Evolutionary conservation across 2,888 invertebrate genomes (phyloP).

Genomic region (Sarcophaga caerulescens): DNA sequence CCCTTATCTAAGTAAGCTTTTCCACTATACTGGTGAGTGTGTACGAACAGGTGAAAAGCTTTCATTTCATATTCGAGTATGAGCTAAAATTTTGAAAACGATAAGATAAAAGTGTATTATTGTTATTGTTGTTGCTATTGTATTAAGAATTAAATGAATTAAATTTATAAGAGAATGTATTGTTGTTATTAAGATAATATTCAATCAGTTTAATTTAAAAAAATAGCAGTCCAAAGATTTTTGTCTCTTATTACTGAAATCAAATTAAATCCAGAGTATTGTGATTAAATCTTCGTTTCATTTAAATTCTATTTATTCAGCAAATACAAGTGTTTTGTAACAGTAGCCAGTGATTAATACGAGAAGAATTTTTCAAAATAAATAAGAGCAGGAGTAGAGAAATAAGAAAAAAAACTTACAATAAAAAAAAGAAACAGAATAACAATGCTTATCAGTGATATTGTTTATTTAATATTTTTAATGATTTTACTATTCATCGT

Average conservation of each 20-base stretch:
- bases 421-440: neutral
- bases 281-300: neutral
- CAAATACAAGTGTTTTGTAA: neutral
- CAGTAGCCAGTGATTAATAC: slow-evolving; percentile 2
- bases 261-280: neutral
- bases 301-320: neutral
- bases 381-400: neutral
- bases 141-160: neutral
- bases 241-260: neutral
- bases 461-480: slow-evolving; percentile 73
- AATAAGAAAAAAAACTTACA: neutral
- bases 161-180: neutral
- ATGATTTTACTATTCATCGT: slow-evolving; percentile 72
- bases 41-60: slow-evolving; percentile 7
- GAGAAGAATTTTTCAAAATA: neutral
- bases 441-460: slow-evolving; percentile 71
- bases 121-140: slow-evolving; percentile 8
- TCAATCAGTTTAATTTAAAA: neutral
- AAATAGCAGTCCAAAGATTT: neutral
- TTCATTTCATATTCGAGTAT: neutral
- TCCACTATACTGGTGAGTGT: neutral
- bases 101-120: slow-evolving; percentile 60
- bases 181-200: slow-evolving; percentile 26
- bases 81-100: slow-evolving; percentile 27
- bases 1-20: neutral